Conservation (phyloP, 2,797 vertebrate species). For the Brotula barbata region DNA sequence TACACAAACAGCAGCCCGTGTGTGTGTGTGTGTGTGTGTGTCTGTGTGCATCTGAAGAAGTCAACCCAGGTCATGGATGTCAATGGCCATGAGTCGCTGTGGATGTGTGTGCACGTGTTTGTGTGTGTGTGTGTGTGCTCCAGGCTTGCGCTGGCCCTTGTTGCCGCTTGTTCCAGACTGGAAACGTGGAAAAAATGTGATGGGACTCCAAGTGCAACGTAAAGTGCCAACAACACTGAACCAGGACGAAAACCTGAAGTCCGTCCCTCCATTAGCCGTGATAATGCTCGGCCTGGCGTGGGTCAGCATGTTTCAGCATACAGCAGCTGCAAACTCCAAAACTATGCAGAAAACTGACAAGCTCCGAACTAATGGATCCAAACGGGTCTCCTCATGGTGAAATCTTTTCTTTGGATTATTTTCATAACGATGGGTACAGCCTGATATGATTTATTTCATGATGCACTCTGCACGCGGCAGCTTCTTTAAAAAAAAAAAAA, state of each 20-base stretch:
- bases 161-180: constrained; percentile 59
- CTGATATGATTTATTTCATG: no score
- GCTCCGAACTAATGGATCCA: no score
- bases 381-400: no score
- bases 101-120: constrained; percentile 9
- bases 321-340: constrained; percentile 60
- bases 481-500: constrained; percentile 44
- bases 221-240: constrained; percentile 66
- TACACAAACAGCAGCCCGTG: not conserved
- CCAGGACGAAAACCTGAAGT: constrained; percentile 65
- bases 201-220: constrained; percentile 63
- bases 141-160: constrained; percentile 43
- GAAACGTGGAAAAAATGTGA: constrained; percentile 72
- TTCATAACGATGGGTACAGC: no score
- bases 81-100: constrained; percentile 25
- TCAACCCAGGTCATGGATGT: constrained; percentile 27
- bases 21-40: constrained; percentile 13
- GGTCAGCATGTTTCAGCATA: constrained; percentile 34
- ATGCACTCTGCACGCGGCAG: not conserved
- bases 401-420: no score
- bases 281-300: constrained; percentile 58
- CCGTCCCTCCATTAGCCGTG: constrained; percentile 63
- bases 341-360: no score
- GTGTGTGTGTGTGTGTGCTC: constrained; percentile 9
- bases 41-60: constrained; percentile 12